A percentile compares a stretch with the other conserved stretches of the same genome.
These are phyloP conservation scores for Dryoscopus gambensis DNA, from an alignment of 2,113 vertebrate genomes.

Conservation along the genomic window DNA sequence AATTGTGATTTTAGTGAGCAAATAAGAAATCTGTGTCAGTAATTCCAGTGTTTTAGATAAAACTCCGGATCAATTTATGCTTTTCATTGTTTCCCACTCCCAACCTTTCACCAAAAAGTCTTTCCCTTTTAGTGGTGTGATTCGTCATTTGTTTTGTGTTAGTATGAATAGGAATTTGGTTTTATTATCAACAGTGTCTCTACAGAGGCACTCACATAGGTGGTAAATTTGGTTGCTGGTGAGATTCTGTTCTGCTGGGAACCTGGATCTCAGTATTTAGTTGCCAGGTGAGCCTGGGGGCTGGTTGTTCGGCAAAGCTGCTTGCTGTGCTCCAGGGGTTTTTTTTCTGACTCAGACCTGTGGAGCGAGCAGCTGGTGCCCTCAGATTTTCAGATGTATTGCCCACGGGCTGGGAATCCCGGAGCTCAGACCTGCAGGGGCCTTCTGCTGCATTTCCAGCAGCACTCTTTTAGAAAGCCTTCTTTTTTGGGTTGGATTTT, in stretches of 20 bases:
- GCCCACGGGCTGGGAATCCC: rapidly evolving
- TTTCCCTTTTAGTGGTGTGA: background rate
- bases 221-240: background rate
- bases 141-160: background rate
- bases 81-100: background rate
- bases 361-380: background rate
- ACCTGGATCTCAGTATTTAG: background rate
- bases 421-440: background rate
- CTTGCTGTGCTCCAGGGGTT: background rate
- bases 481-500: too few species aligned
- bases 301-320: background rate
- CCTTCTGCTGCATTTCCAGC: background rate
- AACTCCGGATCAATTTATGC: background rate
- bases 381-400: background rate
- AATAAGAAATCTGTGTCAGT: background rate
- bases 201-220: background rate
- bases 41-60: background rate
- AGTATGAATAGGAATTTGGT: background rate
- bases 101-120: background rate
- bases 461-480: background rate
- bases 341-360: background rate
- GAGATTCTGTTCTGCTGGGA: background rate
- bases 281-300: background rate
- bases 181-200: background rate
- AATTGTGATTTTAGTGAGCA: background rate